A percentile compares a stretch with the other conserved stretches of the same genome.
phyloP scores from a whole-genome alignment of 1,140 invertebrate species.

The Gryllus bimaculatus region DNA sequence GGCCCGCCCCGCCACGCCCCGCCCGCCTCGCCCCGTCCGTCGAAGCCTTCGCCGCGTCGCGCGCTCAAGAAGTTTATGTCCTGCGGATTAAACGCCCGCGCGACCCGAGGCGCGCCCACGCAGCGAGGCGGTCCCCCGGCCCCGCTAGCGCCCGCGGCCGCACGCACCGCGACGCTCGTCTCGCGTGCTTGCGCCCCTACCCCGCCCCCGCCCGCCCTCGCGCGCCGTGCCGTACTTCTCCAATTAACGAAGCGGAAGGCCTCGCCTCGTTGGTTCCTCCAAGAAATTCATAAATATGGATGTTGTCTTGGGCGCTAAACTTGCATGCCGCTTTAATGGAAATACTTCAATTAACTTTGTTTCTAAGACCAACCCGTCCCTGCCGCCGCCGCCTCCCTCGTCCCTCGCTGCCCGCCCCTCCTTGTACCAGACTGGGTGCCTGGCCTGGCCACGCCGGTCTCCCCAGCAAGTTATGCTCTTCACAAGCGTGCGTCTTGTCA shows the following conservation, averaged over 20 bases:
- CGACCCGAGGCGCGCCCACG: background rate
- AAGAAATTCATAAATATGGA: slow-evolving; percentile 17
- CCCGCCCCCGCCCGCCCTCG: background rate
- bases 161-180: background rate
- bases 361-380: slow-evolving; percentile 9
- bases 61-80: background rate
- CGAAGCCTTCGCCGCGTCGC: background rate
- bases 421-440: too few relatives aligned
- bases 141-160: background rate
- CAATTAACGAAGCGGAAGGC: slow-evolving; percentile 11
- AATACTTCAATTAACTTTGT: slow-evolving; percentile 17
- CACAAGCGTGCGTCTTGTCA: background rate
- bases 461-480: too few relatives aligned
- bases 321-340: slow-evolving; percentile 15
- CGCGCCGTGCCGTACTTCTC: background rate
- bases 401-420: background rate
- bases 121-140: too few relatives aligned
- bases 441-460: too few relatives aligned
- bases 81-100: background rate
- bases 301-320: slow-evolving; percentile 12
- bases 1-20: too few relatives aligned
- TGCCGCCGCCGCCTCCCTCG: too few relatives aligned
- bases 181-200: too few relatives aligned
- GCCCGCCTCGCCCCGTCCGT: too few relatives aligned
- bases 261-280: slow-evolving; percentile 10